A percentile compares a stretch with the other conserved stretches of the same genome.
Conservation (phyloP, 2,797 vertebrate species). For the Tapera naevia region DNA sequence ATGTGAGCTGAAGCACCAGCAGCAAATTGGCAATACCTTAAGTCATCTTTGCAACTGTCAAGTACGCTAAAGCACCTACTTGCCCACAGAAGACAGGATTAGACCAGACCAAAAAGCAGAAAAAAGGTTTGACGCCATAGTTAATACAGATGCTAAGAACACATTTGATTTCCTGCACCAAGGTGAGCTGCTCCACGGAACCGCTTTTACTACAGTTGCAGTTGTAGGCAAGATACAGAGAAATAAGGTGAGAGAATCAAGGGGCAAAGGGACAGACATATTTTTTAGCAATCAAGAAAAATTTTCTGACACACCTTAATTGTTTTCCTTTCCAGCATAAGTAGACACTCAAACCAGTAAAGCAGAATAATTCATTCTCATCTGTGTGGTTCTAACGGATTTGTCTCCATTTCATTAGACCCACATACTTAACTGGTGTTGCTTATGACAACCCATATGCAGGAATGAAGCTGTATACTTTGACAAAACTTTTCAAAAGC, state of each 20-base stretch:
- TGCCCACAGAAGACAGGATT: not conserved
- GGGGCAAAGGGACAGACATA: not conserved
- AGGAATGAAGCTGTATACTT: slow-evolving; percentile 15
- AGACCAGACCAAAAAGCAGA: not conserved
- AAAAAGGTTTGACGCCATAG: not conserved
- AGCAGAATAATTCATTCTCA: not conserved
- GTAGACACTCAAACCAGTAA: slow-evolving; percentile 5
- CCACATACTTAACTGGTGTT: slow-evolving; percentile 2
- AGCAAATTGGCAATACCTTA: not conserved
- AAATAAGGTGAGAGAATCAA: not conserved
- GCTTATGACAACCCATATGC: not conserved
- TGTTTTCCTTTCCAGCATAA: not conserved
- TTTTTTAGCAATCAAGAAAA: not conserved
- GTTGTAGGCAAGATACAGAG: not conserved
- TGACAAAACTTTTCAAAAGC: not conserved
- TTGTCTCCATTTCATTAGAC: slow-evolving; percentile 28
- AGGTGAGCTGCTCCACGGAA: not conserved
- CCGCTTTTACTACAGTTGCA: not conserved
- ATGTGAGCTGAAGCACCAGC: not conserved
- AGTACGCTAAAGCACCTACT: not conserved
- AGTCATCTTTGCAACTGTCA: not conserved
- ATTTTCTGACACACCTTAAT: too few species aligned
- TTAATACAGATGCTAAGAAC: not conserved
- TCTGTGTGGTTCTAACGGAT: slow-evolving; percentile 27
- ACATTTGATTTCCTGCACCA: not conserved